A percentile compares a stretch with the other conserved stretches of the same genome.
Conservation (phyloP, 2,113 vertebrate species). For the Desmodus rotundus region DNA sequence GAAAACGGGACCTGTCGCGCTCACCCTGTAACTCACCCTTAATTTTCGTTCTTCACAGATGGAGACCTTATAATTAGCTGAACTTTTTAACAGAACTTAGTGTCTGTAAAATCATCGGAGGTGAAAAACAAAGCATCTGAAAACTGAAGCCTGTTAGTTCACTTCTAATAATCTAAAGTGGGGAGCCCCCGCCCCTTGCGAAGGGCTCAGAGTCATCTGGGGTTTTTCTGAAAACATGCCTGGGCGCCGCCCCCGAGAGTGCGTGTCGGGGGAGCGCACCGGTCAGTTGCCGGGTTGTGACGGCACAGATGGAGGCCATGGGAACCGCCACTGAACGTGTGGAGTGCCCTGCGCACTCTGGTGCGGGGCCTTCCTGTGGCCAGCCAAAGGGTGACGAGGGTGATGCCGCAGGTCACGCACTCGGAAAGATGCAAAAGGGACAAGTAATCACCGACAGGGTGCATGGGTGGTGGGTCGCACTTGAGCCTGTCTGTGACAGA, state of each 20-base stretch:
- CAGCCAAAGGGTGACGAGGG: too few relatives aligned
- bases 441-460: too few relatives aligned
- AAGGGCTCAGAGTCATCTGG: not conserved
- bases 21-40: not conserved
- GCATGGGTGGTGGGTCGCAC: too few relatives aligned
- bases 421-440: too few relatives aligned
- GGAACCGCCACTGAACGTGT: too few relatives aligned
- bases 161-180: not conserved
- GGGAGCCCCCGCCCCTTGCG: fast-evolving
- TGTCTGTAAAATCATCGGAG: not conserved
- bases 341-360: too few relatives aligned
- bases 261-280: not conserved
- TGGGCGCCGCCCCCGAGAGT: too few relatives aligned
- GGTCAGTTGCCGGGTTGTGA: too few relatives aligned
- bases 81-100: not conserved
- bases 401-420: too few relatives aligned
- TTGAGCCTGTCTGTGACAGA: too few relatives aligned
- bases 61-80: not conserved
- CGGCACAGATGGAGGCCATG: not conserved
- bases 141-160: not conserved
- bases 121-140: not conserved
- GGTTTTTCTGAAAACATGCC: not conserved
- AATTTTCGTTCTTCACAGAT: not conserved
- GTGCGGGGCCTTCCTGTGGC: too few relatives aligned
- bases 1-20: not conserved